Evolutionary conservation across 2,888 invertebrate species (phyloP).

Genomic region (Eudasyphora cyanicolor): DNA sequence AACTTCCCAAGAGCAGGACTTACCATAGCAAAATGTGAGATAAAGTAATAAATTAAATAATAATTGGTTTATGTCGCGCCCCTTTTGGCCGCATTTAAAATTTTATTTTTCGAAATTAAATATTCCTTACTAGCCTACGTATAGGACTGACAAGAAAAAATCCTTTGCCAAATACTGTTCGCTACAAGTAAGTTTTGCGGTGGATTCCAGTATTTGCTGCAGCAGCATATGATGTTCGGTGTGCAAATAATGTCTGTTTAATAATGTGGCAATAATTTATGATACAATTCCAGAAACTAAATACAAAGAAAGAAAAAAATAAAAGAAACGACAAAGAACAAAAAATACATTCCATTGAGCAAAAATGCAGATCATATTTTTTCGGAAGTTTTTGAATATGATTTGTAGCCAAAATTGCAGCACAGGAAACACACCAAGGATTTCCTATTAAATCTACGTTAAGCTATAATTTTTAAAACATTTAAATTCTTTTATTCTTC

Average conservation of each 20-base stretch:
- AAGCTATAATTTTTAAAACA: conserved; percentile 1
- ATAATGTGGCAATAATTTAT: conserved; percentile 71
- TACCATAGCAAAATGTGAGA: too few species aligned
- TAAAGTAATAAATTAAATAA: too few species aligned
- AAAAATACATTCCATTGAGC: not conserved
- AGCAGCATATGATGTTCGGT: conserved; percentile 58
- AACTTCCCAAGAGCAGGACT: too few species aligned
- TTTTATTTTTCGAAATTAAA: too few species aligned
- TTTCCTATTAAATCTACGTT: conserved; percentile 4
- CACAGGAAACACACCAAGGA: not conserved
- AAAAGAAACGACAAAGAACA: conserved; percentile 12
- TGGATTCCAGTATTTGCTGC: conserved; percentile 38
- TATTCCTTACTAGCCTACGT: too few species aligned
- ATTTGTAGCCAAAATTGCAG: not conserved
- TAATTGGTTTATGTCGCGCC: too few species aligned
- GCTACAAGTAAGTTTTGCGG: not conserved
- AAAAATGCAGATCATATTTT: conserved; percentile 19
- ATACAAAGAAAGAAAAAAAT: conserved; percentile 26
- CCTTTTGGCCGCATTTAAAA: too few species aligned
- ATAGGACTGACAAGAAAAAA: not conserved
- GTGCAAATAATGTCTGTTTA: conserved; percentile 70
- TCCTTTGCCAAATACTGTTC: conserved; percentile 5
- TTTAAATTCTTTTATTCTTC: not conserved
- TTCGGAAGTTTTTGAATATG: not conserved
- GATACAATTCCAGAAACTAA: conserved; percentile 34